Percentiles rank a stretch among this genome's conserved stretches.
phyloP scores from a whole-genome alignment of 2,888 invertebrate genomes.

The Gibbula magus region DNA sequence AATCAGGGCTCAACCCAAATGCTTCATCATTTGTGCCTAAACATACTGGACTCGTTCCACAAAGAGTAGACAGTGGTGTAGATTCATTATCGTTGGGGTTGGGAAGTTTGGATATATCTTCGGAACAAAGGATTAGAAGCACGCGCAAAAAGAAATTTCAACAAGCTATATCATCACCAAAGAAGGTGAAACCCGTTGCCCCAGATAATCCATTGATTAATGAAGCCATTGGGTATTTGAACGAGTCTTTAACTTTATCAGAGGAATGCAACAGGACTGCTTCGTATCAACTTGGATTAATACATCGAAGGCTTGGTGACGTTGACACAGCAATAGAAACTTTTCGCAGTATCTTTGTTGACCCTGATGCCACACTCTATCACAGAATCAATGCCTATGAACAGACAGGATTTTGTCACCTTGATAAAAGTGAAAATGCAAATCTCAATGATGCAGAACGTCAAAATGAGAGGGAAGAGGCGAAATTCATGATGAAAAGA shows the following conservation, averaged over 20 bases:
- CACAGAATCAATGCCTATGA: slow-evolving; percentile 8
- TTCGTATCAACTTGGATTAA: slow-evolving; percentile 19
- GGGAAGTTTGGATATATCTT: too few species aligned
- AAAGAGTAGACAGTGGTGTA: too few species aligned
- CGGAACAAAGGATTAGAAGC: too few species aligned
- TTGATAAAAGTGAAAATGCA: background rate
- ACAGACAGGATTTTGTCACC: background rate
- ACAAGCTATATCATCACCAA: background rate
- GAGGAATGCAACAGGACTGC: background rate
- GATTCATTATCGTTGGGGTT: too few species aligned
- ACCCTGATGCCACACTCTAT: background rate
- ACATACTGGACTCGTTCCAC: too few species aligned
- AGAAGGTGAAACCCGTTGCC: background rate
- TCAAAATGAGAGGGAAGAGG: background rate
- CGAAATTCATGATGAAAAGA: background rate
- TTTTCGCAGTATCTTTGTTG: background rate
- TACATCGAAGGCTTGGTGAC: slow-evolving; percentile 8
- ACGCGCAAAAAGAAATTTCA: too few species aligned
- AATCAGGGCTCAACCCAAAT: too few species aligned
- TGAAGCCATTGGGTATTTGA: background rate
- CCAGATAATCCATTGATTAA: slow-evolving; percentile 1
- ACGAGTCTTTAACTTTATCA: background rate
- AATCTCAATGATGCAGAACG: background rate
- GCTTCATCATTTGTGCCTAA: too few species aligned
- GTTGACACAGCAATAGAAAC: background rate